Evolutionary conservation across 2,797 vertebrate species (phyloP).

Genomic region (Gymnoscopelus braueri): DNA sequence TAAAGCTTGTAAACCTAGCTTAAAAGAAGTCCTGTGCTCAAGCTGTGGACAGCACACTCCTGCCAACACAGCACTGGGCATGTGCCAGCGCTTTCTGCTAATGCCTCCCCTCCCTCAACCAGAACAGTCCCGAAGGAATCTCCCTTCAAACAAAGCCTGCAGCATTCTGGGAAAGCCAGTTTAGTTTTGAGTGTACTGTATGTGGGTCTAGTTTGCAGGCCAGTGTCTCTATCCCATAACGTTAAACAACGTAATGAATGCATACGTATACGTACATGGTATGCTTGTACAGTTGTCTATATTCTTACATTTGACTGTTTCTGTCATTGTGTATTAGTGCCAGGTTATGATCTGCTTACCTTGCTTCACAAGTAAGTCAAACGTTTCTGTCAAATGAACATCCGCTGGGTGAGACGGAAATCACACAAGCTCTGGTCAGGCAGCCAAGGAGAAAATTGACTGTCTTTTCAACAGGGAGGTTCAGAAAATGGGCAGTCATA

Average conservation of each 20-base stretch:
- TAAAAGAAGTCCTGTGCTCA: conserved; percentile 62
- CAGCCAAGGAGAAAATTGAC: conserved; percentile 31
- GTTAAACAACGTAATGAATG: conserved; percentile 13
- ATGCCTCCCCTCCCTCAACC: conserved; percentile 50
- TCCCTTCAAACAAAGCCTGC: conserved; percentile 70
- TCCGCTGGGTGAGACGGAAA: background rate
- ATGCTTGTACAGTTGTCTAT: too few relatives aligned
- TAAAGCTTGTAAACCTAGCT: conserved; percentile 66
- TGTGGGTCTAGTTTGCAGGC: conserved; percentile 52
- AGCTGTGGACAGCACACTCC: conserved; percentile 73
- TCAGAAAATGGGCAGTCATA: conserved; percentile 15
- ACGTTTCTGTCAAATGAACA: background rate
- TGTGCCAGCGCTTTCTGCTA: conserved; percentile 71
- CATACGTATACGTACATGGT: background rate
- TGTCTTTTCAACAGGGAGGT: conserved; percentile 26
- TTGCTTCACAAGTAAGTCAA: background rate
- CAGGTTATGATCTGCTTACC: background rate
- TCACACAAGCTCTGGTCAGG: background rate
- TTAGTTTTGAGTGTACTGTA: conserved; percentile 58
- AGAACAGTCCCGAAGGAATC: conserved; percentile 65
- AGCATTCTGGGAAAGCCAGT: conserved; percentile 77
- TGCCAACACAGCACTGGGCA: conserved; percentile 64
- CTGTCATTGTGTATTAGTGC: background rate
- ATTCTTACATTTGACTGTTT: background rate
- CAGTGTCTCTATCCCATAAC: conserved; percentile 9